A percentile compares a stretch with the other conserved stretches of the same genome.
Evolutionary conservation across 37 sponge, comb jelly and placozoan species (phyloP).

Genomic region (Aphrocallistes beatrix): DNA sequence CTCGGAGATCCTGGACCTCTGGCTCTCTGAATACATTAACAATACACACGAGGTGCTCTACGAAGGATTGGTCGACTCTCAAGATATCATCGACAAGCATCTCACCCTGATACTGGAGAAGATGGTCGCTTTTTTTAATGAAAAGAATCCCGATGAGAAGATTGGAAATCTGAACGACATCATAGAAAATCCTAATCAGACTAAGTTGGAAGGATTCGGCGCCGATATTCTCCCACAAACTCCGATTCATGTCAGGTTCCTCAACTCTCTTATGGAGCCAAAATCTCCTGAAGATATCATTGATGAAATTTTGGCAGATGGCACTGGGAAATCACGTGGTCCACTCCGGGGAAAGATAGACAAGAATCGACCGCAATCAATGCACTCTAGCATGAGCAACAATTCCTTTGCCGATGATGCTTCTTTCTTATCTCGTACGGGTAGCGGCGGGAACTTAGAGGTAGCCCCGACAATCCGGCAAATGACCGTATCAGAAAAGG

Average conservation of each 20-base stretch:
- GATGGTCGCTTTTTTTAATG: neutral
- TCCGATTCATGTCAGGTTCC: neutral
- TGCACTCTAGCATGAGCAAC: no score
- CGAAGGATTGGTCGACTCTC: neutral
- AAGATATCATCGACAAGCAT: neutral
- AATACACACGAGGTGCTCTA: neutral
- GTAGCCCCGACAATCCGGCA: neutral
- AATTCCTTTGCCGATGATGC: neutral
- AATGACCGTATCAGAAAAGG: neutral
- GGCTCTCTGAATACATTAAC: neutral
- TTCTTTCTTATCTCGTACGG: neutral
- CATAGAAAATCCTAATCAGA: neutral
- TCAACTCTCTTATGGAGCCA: slow-evolving; percentile 1
- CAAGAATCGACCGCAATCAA: neutral
- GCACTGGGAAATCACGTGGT: neutral
- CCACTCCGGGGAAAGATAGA: neutral
- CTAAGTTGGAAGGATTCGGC: neutral
- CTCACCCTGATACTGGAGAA: neutral
- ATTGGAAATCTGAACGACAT: neutral
- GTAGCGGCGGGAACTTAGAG: neutral
- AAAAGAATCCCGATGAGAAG: neutral
- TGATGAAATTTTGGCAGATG: neutral
- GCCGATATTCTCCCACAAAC: neutral
- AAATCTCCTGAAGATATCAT: neutral
- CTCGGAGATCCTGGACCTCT: neutral